These are phyloP conservation scores for Nasua narica DNA, from an alignment of 2,797 vertebrate genomes.

Conservation along the genomic window DNA sequence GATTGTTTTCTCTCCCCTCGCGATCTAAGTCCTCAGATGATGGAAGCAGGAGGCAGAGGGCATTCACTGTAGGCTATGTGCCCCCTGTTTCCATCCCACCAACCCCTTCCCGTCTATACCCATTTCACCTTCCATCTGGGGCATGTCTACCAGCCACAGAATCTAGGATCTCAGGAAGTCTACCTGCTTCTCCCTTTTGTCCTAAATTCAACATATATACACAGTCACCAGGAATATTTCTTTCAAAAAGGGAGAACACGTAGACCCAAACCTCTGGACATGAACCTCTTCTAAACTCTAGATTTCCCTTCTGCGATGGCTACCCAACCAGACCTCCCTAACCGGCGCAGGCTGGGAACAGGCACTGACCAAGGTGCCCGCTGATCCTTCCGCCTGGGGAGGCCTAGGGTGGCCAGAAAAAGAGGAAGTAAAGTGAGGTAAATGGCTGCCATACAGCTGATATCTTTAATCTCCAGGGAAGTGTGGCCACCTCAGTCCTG, in stretches of 20 bases:
- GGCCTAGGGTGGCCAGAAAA: not conserved
- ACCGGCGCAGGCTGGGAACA: rapidly evolving
- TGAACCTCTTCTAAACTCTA: not conserved
- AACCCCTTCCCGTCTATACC: too few species aligned
- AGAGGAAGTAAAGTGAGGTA: too few species aligned
- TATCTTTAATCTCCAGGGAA: not conserved
- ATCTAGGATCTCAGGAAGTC: not conserved
- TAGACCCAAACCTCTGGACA: not conserved
- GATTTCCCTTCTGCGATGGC: not conserved
- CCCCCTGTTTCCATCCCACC: too few species aligned
- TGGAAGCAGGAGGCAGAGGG: not conserved
- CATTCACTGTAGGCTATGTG: rapidly evolving
- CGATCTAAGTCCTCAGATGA: not conserved
- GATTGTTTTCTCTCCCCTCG: too few species aligned
- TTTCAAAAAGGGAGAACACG: not conserved
- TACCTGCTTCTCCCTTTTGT: rapidly evolving
- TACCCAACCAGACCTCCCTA: not conserved
- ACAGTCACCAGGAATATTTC: not conserved
- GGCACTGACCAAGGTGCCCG: rapidly evolving
- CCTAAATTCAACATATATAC: not conserved
- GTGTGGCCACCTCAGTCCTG: rapidly evolving
- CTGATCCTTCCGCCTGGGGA: not conserved
- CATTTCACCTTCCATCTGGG: too few species aligned
- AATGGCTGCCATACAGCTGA: not conserved
- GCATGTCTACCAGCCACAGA: not conserved